Percentiles rank a stretch among this genome's conserved stretches.
Conservation (phyloP, 2,888 invertebrate genomes). For the Lasioglossum pauxillum region DNA sequence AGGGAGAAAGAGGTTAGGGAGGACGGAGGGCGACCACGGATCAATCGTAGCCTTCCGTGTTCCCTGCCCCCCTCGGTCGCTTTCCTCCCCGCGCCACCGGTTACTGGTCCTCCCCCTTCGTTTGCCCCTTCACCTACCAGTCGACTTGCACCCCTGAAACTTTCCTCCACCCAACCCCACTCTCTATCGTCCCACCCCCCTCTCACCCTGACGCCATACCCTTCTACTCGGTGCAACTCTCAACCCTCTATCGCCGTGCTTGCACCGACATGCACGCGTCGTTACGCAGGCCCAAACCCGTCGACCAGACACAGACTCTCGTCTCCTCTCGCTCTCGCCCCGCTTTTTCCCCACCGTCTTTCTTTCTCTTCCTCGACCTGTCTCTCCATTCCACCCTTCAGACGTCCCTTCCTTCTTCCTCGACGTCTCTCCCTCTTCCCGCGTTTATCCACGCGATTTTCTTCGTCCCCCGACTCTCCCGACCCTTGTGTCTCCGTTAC, state of each 20-base stretch:
- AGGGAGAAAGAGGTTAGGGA: conserved; percentile 67
- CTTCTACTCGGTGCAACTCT: conserved; percentile 68
- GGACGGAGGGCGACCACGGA: conserved; percentile 80
- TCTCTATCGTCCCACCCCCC: not conserved
- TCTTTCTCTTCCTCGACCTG: not conserved
- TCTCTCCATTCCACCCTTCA: conserved; percentile 24
- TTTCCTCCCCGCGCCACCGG: conserved; percentile 77
- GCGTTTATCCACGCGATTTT: conserved; percentile 33
- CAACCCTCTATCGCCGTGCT: conserved; percentile 70
- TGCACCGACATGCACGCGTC: conserved; percentile 81
- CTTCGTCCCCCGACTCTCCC: conserved; percentile 39
- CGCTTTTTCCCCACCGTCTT: not conserved
- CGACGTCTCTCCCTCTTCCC: conserved; percentile 3
- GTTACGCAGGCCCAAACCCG: conserved; percentile 82
- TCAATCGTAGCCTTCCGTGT: conserved; percentile 83
- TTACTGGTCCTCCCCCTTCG: conserved; percentile 80
- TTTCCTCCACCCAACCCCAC: conserved; percentile 59
- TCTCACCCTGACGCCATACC: conserved; percentile 44
- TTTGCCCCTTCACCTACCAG: conserved; percentile 68
- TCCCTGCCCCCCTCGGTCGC: conserved; percentile 80
- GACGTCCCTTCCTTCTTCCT: conserved; percentile 25
- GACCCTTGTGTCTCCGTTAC: conserved; percentile 16
- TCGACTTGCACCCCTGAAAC: conserved; percentile 70
- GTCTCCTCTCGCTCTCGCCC: conserved; percentile 25
- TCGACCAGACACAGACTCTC: conserved; percentile 69